Evolutionary conservation across 2,113 vertebrate genomes (phyloP), one percentile per base, ranked within the genome.

Genomic region (Oryzias javanicus): DNA sequence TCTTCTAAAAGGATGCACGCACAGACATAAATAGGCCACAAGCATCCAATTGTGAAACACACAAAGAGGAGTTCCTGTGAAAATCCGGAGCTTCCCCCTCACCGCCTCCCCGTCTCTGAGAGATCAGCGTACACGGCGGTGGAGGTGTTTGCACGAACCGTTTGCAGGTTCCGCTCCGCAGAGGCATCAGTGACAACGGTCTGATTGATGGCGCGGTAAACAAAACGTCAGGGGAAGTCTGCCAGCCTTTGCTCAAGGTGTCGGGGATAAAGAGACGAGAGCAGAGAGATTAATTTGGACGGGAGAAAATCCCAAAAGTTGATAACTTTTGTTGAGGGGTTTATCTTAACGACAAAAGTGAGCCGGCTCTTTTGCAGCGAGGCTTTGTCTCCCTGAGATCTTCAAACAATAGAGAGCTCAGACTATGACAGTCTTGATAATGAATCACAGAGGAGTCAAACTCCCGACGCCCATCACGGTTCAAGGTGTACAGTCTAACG

Each of bases 141-240:
- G 4, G 53, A 49, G 55, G 59, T 53, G 56, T 24, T 45, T 53
- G 49, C 49, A 56, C 47, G 68, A 69, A 24, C 69, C 69, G 76
- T 81, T 70, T 79, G 50, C 48, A 50, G 81, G 67, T 79, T 80
- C 73, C 67, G 64, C 72, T 75, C 78, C 67, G 55, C 65, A 74
- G 81, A 79, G 68, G 76, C 42, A 49, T 54, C 76, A 47, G 63
- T 82, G 82, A 84, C 78, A 80, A 74, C 57, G 47, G 70, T 27
- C 74, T 86, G 89, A 88, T 79, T 85, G 85, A 90, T 81, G 81
- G 72, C 35, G 60, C 40, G 60, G 84, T 87, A 88, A 90, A 91
- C 87, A 90, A 35, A 86, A 84, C 74, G 82, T 86, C 84, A 86
- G 78, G 81, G 48, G 72, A 35, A 87, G 70, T 77, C 74, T 81